Conservation (phyloP, 2,888 invertebrate genomes). For the Acronicta psi region DNA sequence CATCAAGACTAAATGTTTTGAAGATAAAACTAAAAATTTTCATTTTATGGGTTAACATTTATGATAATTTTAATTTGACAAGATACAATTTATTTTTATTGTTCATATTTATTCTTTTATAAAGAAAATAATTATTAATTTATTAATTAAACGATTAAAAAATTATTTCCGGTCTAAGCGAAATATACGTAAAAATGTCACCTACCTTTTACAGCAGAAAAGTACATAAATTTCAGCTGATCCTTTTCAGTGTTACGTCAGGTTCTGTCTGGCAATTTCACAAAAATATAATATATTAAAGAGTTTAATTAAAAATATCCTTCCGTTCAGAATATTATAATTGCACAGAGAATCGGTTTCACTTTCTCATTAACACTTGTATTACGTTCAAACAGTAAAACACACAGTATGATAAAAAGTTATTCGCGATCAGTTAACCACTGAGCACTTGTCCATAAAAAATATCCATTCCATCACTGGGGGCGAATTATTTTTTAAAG, state of each 20-base stretch:
- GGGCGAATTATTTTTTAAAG: conserved; percentile 65
- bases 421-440: conserved; percentile 69
- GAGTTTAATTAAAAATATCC: conserved; percentile 64
- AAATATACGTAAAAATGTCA: conserved; percentile 16
- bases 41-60: neutral
- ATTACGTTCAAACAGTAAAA: conserved; percentile 62
- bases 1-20: conserved; percentile 25
- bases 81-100: neutral
- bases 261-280: conserved; percentile 46
- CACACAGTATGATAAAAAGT: conserved; percentile 62
- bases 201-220: conserved; percentile 67
- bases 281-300: conserved; percentile 55
- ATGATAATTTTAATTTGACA: neutral
- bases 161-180: neutral
- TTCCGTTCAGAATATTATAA: conserved; percentile 62
- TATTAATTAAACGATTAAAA: too few relatives aligned
- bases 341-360: conserved; percentile 75
- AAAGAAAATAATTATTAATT: neutral
- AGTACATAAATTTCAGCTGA: conserved; percentile 53
- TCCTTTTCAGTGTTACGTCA: conserved; percentile 58
- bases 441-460: conserved; percentile 70
- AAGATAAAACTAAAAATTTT: conserved; percentile 7
- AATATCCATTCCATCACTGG: conserved; percentile 82
- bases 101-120: neutral
- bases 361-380: conserved; percentile 72